A percentile compares a stretch with the other conserved stretches of the same genome.
phyloP scores from a whole-genome alignment of 92 coral and sea anemone genomes.

The Heliopora coerulea region DNA sequence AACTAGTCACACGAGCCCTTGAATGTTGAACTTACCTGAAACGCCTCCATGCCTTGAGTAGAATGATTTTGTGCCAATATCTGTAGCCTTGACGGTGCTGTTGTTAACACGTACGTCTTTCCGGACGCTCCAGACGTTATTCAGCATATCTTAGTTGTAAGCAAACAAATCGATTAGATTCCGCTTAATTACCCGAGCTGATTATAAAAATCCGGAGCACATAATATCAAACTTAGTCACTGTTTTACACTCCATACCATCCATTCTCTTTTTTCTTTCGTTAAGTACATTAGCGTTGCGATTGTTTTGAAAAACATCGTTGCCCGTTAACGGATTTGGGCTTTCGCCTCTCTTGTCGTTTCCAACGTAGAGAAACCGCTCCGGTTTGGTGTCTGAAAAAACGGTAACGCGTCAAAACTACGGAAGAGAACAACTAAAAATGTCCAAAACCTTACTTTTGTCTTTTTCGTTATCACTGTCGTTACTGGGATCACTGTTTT shows the following conservation, averaged over 20 bases:
- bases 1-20: no score
- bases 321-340: neutral
- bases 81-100: constrained; percentile 7
- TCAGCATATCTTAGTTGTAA: constrained; percentile 23
- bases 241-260: constrained; percentile 7
- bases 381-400: constrained; percentile 33
- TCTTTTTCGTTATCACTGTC: constrained; percentile 21
- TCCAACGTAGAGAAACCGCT: constrained; percentile 28
- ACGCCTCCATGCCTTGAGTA: constrained; percentile 22
- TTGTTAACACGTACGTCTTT: constrained; percentile 21
- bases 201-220: neutral
- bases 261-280: constrained; percentile 33
- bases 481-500: constrained; percentile 17
- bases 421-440: neutral
- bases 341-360: neutral
- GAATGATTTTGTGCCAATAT: constrained; percentile 28
- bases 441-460: constrained; percentile 16
- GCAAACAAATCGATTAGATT: neutral
- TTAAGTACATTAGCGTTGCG: constrained; percentile 2
- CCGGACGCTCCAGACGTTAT: constrained; percentile 27
- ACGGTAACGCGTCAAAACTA: neutral
- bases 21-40: constrained; percentile 1
- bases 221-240: neutral
- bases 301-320: constrained; percentile 12
- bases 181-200: neutral